Evolutionary conservation across 2,113 vertebrate genomes (phyloP), one percentile per base, ranked within the genome.

Genomic region (Pangasianodon hypophthalmus): DNA sequence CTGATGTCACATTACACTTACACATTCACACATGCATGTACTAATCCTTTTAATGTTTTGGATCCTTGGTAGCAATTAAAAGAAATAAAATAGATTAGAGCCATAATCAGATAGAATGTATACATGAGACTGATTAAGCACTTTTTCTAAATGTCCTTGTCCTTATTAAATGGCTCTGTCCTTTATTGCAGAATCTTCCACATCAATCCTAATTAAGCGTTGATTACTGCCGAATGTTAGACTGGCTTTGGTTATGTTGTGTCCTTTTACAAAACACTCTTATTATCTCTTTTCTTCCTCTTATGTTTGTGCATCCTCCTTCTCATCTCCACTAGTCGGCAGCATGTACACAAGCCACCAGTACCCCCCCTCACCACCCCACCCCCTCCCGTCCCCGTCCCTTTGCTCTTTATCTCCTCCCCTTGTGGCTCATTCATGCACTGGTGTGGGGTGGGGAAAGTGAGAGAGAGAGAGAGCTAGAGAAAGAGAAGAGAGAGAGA

Each of bases 341-440:
- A 94, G 93, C 93, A 94, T 67, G n/a, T 29, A 58, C 91, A 89
- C 88, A 90, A 87, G 91, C 3, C 56, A 62, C 8, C 82, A 44
- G 32, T 26, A 18, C 84, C 90, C 94, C 95, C 95, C 93, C 94
- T 94, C 94, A 95, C 96, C 84, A 10, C 73, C 54, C 80, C 91
- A 94, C 95, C 95, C 95, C 95, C 11, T 11, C 11, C 50, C 11
- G 93, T 94, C 94, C 95, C 95, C 96, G 79, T 52, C 79, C 83
- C 64, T 85, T 84, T 86, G 60, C 71, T 88, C 71, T 75, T 29
- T 58, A n/a, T 46, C 91, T 75, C 64, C 82, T 87, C 75, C 91
- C 56, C 96, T 96, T 96, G 94, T 93, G 96, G 95, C 93, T 95
- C 96, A 90, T 95, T 95, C 96, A 96, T 92, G 94, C 91, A 82